A percentile compares a stretch with the other conserved stretches of the same genome.
Evolutionary conservation across 2,888 invertebrate species (phyloP).

Genomic region (Onchidella celtica): DNA sequence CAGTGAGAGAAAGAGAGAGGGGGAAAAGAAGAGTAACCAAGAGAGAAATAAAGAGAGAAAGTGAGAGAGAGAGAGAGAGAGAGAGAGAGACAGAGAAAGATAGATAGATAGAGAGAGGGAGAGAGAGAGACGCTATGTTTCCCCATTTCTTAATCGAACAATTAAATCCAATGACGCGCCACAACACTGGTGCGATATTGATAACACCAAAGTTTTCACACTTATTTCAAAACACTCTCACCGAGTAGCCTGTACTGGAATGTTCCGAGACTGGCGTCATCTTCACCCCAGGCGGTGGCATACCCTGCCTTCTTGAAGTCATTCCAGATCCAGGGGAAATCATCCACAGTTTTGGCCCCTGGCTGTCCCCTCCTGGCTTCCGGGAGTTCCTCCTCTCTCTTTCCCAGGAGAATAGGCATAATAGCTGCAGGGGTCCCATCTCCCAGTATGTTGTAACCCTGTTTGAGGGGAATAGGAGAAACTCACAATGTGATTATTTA

Average conservation of each 20-base stretch:
- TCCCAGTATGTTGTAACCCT: conserved; percentile 80
- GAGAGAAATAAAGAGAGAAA: no score
- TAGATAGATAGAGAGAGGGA: no score
- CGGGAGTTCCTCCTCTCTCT: conserved; percentile 89
- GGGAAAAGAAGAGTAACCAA: no score
- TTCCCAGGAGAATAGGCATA: conserved; percentile 92
- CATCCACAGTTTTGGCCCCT: conserved; percentile 85
- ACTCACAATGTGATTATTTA: no score
- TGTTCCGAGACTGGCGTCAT: conserved; percentile 90
- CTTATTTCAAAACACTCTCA: conserved; percentile 7
- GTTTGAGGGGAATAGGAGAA: no score
- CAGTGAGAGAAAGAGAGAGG: no score
- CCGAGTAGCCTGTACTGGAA: conserved; percentile 83
- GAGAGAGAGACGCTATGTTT: no score
- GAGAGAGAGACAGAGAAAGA: no score
- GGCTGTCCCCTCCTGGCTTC: conserved; percentile 88
- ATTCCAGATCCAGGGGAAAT: conserved; percentile 93
- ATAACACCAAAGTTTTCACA: not conserved
- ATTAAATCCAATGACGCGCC: no score
- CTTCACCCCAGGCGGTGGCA: conserved; percentile 91
- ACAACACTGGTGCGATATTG: no score
- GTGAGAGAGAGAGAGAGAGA: no score
- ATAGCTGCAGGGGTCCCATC: conserved; percentile 83
- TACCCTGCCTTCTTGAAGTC: conserved; percentile 84
- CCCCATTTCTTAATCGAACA: no score